phyloP scores from a whole-genome alignment of 2,797 vertebrate species.

The Pipistrellus kuhlii region DNA sequence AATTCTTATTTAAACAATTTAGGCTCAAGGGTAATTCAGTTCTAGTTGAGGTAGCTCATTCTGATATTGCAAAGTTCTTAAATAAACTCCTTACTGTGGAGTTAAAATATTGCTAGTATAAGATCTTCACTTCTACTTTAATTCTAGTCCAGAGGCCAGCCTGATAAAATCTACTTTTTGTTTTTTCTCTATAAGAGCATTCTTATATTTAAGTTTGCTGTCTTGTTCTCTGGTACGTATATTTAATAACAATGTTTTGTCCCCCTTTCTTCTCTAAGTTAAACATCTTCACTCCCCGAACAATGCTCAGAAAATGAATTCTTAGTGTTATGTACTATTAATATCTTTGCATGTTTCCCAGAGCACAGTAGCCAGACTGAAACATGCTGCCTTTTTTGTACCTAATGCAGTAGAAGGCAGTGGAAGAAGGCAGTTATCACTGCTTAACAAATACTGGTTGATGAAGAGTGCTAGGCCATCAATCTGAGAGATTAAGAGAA shows the following conservation, averaged over 20 bases:
- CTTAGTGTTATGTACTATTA: background rate
- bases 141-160: background rate
- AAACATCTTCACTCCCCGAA: background rate
- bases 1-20: background rate
- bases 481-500: too few species aligned
- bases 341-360: background rate
- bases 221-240: background rate
- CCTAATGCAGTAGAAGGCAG: rapidly evolving
- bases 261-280: background rate
- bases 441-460: background rate
- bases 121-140: background rate
- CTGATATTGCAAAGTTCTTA: background rate
- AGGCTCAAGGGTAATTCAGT: background rate
- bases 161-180: background rate
- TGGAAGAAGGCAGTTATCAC: background rate
- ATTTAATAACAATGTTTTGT: background rate
- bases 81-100: background rate
- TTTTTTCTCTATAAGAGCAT: background rate
- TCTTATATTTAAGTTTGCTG: background rate
- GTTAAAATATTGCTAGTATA: background rate
- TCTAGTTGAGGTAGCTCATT: background rate
- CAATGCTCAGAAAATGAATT: slow-evolving; percentile 2
- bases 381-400: background rate
- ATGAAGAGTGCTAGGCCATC: background rate
- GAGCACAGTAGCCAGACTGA: background rate